Evolutionary conservation across 2,888 invertebrate genomes (phyloP).

Genomic region (Platypus cylindrus): DNA sequence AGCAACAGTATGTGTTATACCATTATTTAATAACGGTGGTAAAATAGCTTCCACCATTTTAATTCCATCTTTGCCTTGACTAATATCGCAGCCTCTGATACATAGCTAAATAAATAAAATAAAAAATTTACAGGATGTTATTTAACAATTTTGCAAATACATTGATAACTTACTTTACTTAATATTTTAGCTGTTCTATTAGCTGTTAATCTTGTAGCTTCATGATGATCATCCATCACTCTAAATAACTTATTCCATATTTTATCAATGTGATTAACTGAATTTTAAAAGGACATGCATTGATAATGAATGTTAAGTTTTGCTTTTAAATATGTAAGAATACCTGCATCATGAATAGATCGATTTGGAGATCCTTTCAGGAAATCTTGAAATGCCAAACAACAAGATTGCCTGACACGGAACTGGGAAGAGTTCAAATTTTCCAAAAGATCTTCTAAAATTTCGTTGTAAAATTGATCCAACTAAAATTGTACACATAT

Average conservation of each 20-base stretch:
- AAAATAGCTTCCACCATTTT: slow-evolving; percentile 61
- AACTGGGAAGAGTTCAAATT: slow-evolving; percentile 78
- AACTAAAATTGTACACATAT: slow-evolving; percentile 41
- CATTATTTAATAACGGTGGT: slow-evolving; percentile 67
- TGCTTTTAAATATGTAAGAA: no score
- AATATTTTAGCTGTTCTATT: slow-evolving; percentile 56
- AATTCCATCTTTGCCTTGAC: slow-evolving; percentile 59
- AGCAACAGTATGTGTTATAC: slow-evolving; percentile 64
- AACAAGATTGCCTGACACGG: slow-evolving; percentile 84
- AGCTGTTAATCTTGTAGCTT: slow-evolving; percentile 66
- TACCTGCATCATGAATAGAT: slow-evolving; percentile 31
- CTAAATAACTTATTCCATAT: slow-evolving; percentile 76
- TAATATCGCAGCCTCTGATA: slow-evolving; percentile 53
- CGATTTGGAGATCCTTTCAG: slow-evolving; percentile 46
- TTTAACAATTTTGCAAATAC: not conserved
- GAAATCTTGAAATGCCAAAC: slow-evolving; percentile 75
- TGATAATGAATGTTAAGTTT: no score
- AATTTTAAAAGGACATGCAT: not conserved
- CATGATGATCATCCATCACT: slow-evolving; percentile 92
- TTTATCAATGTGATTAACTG: slow-evolving; percentile 38
- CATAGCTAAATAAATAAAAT: slow-evolving; percentile 44
- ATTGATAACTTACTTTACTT: slow-evolving; percentile 47
- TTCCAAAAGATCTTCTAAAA: slow-evolving; percentile 63
- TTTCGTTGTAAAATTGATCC: slow-evolving; percentile 68
- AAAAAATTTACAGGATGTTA: slow-evolving; percentile 1